A percentile compares a stretch with the other conserved stretches of the same genome.
phyloP scores from a whole-genome alignment of 1,140 invertebrate genomes.

The Lamellibrachia luymesi region DNA sequence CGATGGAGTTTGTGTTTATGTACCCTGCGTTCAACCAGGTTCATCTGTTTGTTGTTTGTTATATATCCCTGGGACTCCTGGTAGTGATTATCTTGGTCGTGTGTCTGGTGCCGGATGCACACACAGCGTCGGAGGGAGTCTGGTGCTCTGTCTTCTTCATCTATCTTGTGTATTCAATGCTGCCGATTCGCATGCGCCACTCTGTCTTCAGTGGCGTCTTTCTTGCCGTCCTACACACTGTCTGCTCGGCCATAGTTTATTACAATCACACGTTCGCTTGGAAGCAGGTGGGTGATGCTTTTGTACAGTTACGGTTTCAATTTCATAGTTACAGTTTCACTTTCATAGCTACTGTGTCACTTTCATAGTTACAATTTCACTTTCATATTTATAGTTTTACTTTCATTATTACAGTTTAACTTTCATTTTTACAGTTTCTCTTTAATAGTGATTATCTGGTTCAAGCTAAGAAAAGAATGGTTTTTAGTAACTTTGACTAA shows the following conservation, averaged over 20 bases:
- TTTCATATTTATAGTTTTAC: no score
- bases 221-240: constrained; percentile 67
- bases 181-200: constrained; percentile 77
- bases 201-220: constrained; percentile 72
- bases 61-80: constrained; percentile 73
- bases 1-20: constrained; percentile 72
- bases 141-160: constrained; percentile 76
- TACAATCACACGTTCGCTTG: constrained; percentile 42
- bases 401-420: no score
- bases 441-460: no score
- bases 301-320: background rate
- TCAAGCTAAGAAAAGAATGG: no score
- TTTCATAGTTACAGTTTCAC: background rate
- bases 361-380: no score
- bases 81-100: constrained; percentile 65
- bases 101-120: constrained; percentile 48
- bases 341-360: background rate
- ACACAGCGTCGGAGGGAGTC: constrained; percentile 61
- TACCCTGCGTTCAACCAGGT: constrained; percentile 83
- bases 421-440: no score
- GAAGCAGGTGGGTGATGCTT: constrained; percentile 49
- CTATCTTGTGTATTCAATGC: constrained; percentile 82
- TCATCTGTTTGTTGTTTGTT: constrained; percentile 78
- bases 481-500: no score
- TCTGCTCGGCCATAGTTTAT: constrained; percentile 52